phyloP scores from a whole-genome alignment of 2,888 invertebrate genomes.

The Dolichopus griseipennis region DNA sequence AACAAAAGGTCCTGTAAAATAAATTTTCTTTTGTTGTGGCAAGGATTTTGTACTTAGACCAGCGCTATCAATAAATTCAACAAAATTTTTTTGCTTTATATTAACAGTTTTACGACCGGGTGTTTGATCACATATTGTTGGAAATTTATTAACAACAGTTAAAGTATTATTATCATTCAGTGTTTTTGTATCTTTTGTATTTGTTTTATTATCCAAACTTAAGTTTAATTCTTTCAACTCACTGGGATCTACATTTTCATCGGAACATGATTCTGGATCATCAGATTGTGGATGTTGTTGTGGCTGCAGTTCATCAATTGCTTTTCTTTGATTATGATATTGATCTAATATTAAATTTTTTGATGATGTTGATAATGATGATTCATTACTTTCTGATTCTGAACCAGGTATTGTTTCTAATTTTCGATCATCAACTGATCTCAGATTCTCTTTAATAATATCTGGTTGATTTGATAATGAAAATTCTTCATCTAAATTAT shows the following conservation, averaged over 20 bases:
- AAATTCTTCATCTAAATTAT: constrained; percentile 41
- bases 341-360: background rate
- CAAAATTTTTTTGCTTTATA: constrained; percentile 33
- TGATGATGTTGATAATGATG: background rate
- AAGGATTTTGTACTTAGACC: constrained; percentile 39
- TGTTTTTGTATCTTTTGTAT: too few species aligned
- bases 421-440: background rate
- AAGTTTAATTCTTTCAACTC: too few species aligned
- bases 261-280: background rate
- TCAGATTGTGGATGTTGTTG: constrained; percentile 13
- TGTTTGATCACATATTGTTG: constrained; percentile 20
- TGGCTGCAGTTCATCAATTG: too few species aligned
- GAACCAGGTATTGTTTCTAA: constrained; percentile 1
- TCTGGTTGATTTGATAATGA: constrained; percentile 28
- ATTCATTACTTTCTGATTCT: background rate
- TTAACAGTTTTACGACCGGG: constrained; percentile 15
- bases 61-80: constrained; percentile 39
- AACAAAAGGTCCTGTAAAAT: constrained; percentile 42
- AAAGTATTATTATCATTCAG: background rate
- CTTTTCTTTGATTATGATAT: background rate
- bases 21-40: constrained; percentile 40
- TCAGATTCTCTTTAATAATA: constrained; percentile 25
- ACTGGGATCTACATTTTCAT: background rate
- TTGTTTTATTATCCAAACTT: too few species aligned
- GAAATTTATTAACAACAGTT: constrained; percentile 11